Conservation (phyloP, 2,113 vertebrate species). For the Nycticryphes semicollaris region DNA sequence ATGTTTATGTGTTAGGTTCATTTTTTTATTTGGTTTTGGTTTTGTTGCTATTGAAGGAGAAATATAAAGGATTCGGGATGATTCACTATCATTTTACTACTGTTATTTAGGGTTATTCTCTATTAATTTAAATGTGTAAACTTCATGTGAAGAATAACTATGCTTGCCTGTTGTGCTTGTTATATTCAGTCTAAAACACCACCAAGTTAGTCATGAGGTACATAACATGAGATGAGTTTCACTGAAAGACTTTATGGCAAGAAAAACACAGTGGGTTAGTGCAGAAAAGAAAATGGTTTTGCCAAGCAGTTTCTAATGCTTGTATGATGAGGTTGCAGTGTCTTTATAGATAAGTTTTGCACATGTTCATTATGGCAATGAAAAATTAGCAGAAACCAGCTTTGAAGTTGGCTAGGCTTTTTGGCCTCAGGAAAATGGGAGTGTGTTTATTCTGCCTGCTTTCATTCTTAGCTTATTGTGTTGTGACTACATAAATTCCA, state of each 20-base stretch:
- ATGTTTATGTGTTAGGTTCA: fast-evolving
- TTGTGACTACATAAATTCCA: not conserved
- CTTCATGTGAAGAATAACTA: not conserved
- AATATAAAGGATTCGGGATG: not conserved
- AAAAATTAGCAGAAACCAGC: not conserved
- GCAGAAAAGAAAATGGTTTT: not conserved
- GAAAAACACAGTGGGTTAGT: not conserved
- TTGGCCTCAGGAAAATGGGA: not conserved
- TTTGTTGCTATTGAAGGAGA: not conserved
- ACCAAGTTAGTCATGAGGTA: not conserved
- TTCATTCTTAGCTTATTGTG: slow-evolving; percentile 15
- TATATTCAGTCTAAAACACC: not conserved
- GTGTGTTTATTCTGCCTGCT: not conserved
- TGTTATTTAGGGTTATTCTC: not conserved
- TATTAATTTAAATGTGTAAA: not conserved
- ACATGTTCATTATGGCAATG: not conserved
- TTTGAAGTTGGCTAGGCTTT: not conserved
- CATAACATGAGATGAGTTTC: not conserved
- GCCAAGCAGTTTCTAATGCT: not conserved
- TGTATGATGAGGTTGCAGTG: not conserved
- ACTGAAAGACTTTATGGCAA: not conserved
- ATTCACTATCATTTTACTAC: not conserved
- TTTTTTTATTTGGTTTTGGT: no score
- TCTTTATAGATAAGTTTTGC: not conserved
- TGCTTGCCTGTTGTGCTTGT: not conserved